Percentiles rank a stretch among this genome's conserved stretches.
Conservation (phyloP, 2,797 vertebrate genomes). For the Percopsis omiscomaycus region DNA sequence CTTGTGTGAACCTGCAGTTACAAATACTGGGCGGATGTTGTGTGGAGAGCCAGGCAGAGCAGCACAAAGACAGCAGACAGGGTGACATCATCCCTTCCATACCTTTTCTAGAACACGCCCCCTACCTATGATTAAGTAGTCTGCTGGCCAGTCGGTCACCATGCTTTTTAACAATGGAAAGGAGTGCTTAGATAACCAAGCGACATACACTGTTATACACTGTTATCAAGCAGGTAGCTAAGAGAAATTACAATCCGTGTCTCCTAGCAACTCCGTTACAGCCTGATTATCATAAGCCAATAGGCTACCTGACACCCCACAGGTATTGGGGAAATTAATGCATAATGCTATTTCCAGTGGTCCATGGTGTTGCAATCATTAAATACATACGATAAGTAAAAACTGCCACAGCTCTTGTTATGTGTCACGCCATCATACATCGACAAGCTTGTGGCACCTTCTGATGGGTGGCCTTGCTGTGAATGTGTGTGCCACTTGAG, state of each 20-base stretch:
- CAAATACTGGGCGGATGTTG: conserved; percentile 43
- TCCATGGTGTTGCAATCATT: conserved; percentile 37
- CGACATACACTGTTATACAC: conserved; percentile 24
- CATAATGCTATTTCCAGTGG: conserved; percentile 24
- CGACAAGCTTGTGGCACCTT: conserved; percentile 5
- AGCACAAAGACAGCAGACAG: conserved; percentile 67
- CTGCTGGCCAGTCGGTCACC: not conserved
- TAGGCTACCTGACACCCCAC: conserved; percentile 62
- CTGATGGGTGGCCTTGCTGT: not conserved
- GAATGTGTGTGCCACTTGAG: not conserved
- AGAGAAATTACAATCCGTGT: conserved; percentile 48
- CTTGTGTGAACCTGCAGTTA: not conserved
- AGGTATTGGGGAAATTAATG: conserved; percentile 45
- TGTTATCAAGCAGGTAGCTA: conserved; percentile 71
- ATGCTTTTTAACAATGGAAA: not conserved
- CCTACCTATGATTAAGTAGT: conserved; percentile 59
- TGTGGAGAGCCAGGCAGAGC: conserved; percentile 28
- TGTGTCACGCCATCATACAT: conserved; percentile 34
- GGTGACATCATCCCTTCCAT: conserved; percentile 79
- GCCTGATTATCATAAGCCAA: conserved; percentile 61
- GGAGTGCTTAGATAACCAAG: too few species aligned
- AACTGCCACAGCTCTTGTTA: conserved; percentile 6
- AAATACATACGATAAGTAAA: conserved; percentile 15
- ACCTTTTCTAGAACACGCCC: conserved; percentile 68
- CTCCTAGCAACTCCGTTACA: conserved; percentile 63